These are phyloP conservation scores for Drosophila merina DNA, from an alignment of 2,888 invertebrate species.

Conservation along the genomic window DNA sequence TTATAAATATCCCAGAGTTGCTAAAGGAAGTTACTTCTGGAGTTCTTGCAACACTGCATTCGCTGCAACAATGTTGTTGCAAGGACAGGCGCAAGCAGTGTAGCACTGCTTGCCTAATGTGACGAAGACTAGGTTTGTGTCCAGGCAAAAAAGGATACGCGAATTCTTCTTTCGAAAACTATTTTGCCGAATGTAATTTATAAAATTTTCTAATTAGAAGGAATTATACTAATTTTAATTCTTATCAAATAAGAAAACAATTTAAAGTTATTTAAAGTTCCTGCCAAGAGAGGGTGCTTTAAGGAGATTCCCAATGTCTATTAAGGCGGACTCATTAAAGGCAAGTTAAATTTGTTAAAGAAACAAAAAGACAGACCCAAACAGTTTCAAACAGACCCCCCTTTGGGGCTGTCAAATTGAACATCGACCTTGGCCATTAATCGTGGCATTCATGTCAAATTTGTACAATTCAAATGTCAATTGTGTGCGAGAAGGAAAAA, in stretches of 20 bases:
- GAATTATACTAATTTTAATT: neutral
- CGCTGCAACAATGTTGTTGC: conserved; percentile 16
- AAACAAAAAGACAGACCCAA: conserved; percentile 4
- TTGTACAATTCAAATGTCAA: conserved; percentile 78
- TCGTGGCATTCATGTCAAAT: conserved; percentile 74
- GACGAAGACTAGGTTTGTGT: conserved; percentile 58
- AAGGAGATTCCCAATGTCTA: neutral
- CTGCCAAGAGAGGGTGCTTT: conserved; percentile 27
- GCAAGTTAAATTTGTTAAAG: conserved; percentile 2
- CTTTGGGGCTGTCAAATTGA: conserved; percentile 58
- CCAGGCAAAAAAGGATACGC: conserved; percentile 33
- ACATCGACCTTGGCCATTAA: conserved; percentile 81
- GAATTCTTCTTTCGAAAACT: conserved; percentile 14
- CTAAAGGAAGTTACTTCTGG: neutral
- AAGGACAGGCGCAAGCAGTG: conserved; percentile 57
- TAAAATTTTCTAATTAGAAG: conserved; percentile 7
- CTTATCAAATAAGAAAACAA: neutral
- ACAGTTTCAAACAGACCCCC: conserved; percentile 2
- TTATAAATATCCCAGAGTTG: neutral
- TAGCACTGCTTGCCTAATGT: conserved; percentile 48
- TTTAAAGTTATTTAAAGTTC: neutral
- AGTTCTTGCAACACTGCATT: conserved; percentile 13
- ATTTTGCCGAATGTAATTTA: neutral
- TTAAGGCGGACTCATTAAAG: conserved; percentile 22
- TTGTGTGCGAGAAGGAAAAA: conserved; percentile 52